These are phyloP conservation scores for Troides aeacus DNA, from an alignment of 2,888 invertebrate species.

Conservation along the genomic window DNA sequence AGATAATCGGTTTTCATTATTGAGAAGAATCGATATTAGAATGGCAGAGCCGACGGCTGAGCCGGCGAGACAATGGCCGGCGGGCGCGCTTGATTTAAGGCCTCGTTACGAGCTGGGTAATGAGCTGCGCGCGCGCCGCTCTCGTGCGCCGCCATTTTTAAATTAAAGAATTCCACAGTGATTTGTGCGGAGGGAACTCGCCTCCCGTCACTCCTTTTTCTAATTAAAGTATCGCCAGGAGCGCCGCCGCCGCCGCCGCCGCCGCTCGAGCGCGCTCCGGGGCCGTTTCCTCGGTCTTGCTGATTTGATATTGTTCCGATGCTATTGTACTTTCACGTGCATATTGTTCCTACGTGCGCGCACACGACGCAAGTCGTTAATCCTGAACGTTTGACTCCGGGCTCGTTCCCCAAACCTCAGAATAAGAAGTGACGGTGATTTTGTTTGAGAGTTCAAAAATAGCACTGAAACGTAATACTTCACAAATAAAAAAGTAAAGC, in stretches of 20 bases:
- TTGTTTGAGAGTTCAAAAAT: constrained; percentile 14
- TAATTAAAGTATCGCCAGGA: constrained; percentile 27
- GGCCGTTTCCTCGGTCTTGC: no score
- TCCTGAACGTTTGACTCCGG: no score
- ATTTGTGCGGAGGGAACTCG: constrained; percentile 46
- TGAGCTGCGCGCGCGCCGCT: constrained; percentile 68
- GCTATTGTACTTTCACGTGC: no score
- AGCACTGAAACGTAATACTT: constrained; percentile 20
- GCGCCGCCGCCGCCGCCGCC: no score
- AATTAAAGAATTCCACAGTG: constrained; percentile 57
- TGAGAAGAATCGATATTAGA: constrained; percentile 58
- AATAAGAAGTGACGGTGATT: constrained; percentile 1
- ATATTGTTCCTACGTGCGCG: no score
- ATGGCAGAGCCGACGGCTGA: constrained; percentile 44
- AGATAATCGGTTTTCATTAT: constrained; percentile 41
- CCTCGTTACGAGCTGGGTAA: constrained; percentile 69
- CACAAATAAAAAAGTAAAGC: constrained; percentile 24
- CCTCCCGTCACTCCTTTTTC: constrained; percentile 21
- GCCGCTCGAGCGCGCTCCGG: no score
- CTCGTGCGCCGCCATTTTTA: constrained; percentile 63
- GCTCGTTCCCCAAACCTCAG: no score
- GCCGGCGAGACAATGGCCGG: constrained; percentile 64
- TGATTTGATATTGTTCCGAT: no score
- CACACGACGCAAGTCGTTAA: no score
- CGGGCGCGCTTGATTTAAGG: constrained; percentile 73